Base-by-base conservation (phyloP, 2,888 invertebrate species). In the Eubasilissa splendida region DNA sequence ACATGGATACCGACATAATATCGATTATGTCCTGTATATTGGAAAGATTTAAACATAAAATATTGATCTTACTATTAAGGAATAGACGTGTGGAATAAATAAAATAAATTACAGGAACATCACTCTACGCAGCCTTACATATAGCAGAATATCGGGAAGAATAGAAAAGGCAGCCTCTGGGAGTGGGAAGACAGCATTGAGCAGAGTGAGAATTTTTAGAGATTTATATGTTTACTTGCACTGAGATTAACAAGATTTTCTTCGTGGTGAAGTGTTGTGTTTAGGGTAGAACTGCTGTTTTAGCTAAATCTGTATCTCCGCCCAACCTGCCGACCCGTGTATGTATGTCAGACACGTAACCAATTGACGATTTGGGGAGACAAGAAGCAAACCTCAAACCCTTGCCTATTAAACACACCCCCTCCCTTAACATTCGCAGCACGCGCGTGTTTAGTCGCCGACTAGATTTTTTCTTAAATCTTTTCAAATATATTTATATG, bases 301-400 rank as follows among this genome's bases (percentile, higher is more conserved):
- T 70, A n/a, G 50, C 66, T 68, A 22, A 53, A 54, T 70, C 14
- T 7, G 60, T 9, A n/a, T 60, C 31, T 7, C 42, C 53, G 70
- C 52, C 22, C 11, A 10, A 52, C 53, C n/a, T 22, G 42, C 63
- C 70, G 52, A 70, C n/a, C n/a, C 4, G 42, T 14, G 53, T 70
- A 70, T 53, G 54, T 70, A 70, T 70, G 70, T 50, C 53, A 22
- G 70, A 52, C 70, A 70, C 70, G 70, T 70, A 70, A 52, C 52
- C 70, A 70, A 70, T 70, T 70, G 70, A 52, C 68, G 68, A 70
- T 70, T 70, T 53, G 53, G 70, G 70, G 70, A 54, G 70, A 22
- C 33, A n/a, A n/a, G 63, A 63, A 70, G 52, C 52, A 52, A 70
- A 52, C 70, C 70, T 70, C 70, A 70, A 42, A 50, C 70, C 70